Evolutionary conservation across 1,140 invertebrate genomes (phyloP).

Genomic region (Streblospio benedicti): DNA sequence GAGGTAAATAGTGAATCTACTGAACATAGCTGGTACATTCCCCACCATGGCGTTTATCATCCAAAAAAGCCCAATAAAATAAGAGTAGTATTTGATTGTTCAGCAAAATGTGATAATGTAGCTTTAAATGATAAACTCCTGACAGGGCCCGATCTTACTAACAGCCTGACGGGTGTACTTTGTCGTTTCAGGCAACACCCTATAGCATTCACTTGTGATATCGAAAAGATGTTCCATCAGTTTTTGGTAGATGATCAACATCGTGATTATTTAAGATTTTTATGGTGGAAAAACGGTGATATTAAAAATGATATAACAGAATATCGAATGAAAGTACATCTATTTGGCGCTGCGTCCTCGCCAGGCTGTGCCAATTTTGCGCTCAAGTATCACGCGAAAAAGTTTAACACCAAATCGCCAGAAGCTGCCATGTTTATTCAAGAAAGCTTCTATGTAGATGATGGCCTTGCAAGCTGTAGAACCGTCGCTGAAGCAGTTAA

Average conservation of each 20-base stretch:
- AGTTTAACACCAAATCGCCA: not conserved
- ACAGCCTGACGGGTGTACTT: conserved; percentile 23
- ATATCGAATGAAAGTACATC: conserved; percentile 18
- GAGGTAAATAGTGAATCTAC: not conserved
- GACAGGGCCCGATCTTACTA: conserved; percentile 41
- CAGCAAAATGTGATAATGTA: conserved; percentile 17
- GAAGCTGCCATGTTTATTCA: conserved; percentile 17
- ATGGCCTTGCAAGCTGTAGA: not conserved
- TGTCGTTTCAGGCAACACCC: conserved; percentile 21
- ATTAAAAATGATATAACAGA: conserved; percentile 7
- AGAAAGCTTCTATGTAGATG: conserved; percentile 18
- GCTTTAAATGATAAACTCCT: conserved; percentile 29
- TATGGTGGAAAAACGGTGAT: conserved; percentile 20
- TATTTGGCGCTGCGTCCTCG: conserved; percentile 23
- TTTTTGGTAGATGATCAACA: conserved; percentile 13
- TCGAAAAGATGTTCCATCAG: conserved; percentile 24
- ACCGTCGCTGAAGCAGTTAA: not conserved
- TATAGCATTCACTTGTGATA: conserved; percentile 22
- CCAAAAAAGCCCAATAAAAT: conserved; percentile 20
- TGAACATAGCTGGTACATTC: conserved; percentile 21
- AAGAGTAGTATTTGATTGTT: conserved; percentile 25
- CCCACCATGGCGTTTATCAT: conserved; percentile 22
- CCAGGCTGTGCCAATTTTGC: conserved; percentile 18
- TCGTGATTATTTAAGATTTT: conserved; percentile 16
- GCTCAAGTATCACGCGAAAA: conserved; percentile 14